Evolutionary conservation across 2,113 vertebrate species (phyloP).

Genomic region (Noctilio leporinus): DNA sequence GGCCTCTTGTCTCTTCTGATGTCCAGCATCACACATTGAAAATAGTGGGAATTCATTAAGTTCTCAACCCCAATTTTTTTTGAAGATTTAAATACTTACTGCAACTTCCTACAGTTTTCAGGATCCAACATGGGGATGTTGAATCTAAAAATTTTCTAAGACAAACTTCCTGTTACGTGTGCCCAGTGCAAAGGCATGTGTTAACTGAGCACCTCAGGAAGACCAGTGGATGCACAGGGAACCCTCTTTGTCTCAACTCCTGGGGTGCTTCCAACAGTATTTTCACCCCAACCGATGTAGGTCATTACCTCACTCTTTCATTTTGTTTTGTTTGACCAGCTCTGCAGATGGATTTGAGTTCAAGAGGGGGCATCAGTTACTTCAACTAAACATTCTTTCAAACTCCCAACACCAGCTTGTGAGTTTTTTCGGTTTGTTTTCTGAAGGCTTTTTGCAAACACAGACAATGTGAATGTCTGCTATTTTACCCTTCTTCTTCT

Average conservation of each 20-base stretch:
- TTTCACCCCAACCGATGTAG: not conserved
- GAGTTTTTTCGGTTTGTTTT: not conserved
- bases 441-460: not conserved
- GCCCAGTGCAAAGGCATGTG: not conserved
- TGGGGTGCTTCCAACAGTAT: not conserved
- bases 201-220: not conserved
- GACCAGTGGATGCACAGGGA: fast-evolving
- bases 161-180: not conserved
- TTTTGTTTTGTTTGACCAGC: constrained; percentile 29
- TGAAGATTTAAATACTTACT: not conserved
- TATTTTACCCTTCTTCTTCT: not conserved
- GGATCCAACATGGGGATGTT: not conserved
- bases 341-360: not conserved
- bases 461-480: not conserved
- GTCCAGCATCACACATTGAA: not conserved
- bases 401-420: not conserved
- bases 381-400: not conserved
- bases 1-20: not conserved
- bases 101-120: not conserved
- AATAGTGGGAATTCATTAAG: not conserved
- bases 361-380: not conserved
- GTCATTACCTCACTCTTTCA: not conserved
- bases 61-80: not conserved
- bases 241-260: not conserved
- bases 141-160: not conserved